These are phyloP conservation scores for Fragum whitleyi DNA, from an alignment of 2,888 invertebrate species.

Conservation along the genomic window DNA sequence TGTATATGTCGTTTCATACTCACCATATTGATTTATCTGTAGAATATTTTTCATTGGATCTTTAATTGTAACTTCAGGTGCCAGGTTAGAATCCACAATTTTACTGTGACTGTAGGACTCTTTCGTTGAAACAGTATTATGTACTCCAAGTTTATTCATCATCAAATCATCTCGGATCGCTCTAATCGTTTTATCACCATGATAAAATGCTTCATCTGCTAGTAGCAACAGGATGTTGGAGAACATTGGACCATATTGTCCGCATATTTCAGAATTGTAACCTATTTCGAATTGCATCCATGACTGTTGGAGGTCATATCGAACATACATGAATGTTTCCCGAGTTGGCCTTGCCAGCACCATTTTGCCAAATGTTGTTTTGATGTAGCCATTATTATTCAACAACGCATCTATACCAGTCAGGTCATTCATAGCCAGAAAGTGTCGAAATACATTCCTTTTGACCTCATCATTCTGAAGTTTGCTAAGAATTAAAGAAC, in stretches of 20 bases:
- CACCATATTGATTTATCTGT: background rate
- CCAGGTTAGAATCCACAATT: background rate
- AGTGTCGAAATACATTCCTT: slow-evolving; percentile 15
- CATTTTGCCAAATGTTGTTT: background rate
- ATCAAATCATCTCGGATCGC: background rate
- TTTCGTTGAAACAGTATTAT: background rate
- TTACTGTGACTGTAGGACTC: background rate
- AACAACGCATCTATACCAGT: background rate
- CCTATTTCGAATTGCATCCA: slow-evolving; percentile 23
- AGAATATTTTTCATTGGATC: background rate
- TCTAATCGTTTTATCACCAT: background rate
- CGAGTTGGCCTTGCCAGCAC: background rate
- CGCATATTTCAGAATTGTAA: slow-evolving; percentile 18
- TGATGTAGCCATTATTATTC: background rate
- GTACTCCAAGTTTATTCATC: background rate
- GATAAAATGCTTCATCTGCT: background rate
- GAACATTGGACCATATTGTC: background rate
- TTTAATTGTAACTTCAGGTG: background rate
- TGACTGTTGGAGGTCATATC: background rate
- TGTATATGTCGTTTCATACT: background rate
- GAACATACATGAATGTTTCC: slow-evolving; percentile 18
- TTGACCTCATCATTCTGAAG: background rate
- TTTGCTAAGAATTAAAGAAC: background rate
- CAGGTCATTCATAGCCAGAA: slow-evolving; percentile 26
- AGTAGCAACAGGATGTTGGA: background rate